These are phyloP conservation scores for Chaetoderma sp. DNA, from an alignment of 2,888 invertebrate species.

Conservation along the genomic window DNA sequence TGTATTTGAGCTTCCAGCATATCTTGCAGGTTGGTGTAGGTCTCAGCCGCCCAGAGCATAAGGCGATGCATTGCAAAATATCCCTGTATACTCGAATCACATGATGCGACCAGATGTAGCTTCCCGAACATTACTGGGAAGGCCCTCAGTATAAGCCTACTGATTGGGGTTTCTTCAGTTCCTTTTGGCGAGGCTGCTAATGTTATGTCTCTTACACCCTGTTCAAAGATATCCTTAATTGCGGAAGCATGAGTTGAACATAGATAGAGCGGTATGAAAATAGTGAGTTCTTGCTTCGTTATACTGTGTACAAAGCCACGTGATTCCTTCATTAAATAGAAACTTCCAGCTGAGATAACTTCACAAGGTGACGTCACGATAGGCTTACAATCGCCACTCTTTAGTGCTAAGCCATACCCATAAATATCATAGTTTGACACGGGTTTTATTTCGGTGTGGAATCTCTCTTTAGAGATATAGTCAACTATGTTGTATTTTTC, in stretches of 20 bases:
- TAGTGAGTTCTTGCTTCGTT: not conserved
- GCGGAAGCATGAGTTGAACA: not conserved
- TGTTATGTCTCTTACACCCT: not conserved
- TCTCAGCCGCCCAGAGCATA: slow-evolving; percentile 26
- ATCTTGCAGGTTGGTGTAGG: slow-evolving; percentile 17
- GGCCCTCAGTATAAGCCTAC: no score
- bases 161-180: no score
- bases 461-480: no score
- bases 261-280: not conserved
- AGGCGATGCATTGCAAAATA: slow-evolving; percentile 26
- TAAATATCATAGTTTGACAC: not conserved
- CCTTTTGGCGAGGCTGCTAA: no score
- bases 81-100: no score
- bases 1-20: slow-evolving; percentile 14
- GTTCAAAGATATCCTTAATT: not conserved
- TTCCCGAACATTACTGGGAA: no score
- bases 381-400: not conserved
- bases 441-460: no score
- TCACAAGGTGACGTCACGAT: not conserved
- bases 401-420: not conserved
- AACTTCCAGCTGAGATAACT: not conserved
- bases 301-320: no score
- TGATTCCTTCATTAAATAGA: not conserved
- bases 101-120: no score
- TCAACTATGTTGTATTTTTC: no score